Evolutionary conservation across 2,888 invertebrate species (phyloP), one percentile per base, ranked within the genome.

Genomic region (Endomychus coccineus): DNA sequence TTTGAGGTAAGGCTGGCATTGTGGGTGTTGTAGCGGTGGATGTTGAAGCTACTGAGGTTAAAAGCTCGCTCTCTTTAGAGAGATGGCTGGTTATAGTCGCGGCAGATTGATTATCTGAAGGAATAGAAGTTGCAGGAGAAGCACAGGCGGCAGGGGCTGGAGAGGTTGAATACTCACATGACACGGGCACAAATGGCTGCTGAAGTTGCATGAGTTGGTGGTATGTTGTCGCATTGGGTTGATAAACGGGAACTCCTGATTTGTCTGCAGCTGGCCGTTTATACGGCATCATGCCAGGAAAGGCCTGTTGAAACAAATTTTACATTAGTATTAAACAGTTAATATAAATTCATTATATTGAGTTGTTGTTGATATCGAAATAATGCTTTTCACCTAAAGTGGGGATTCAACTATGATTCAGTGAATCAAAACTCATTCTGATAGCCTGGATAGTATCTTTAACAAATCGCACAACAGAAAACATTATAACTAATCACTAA

Each of bases 131-230:
- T 46, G 69, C 55, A 51, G 52, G 48, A 57, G 61, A 52, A 59
- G 57, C 55, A 54, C 51, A 49, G 29, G 54, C 53, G 34, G 65
- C 68, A 59, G 68, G 64, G 64, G 76, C 74, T 69, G 78, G 76
- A 71, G 79, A 76, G 73, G 75, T 76, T 74, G 79, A 77, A 83
- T 86, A 90, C 91, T 94, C 91, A 92, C 91, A 92, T 86, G 92
- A 90, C 77, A 91, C 90, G 81, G 91, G 90, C 82, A 91, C 90
- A 78, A 89, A 91, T 71, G 90, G 91, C 80, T 90, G 89, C 74
- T 84, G 80, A 63, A 88, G 79, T 76, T 89, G 89, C 82, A 92
- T 85, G 71, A 92, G 80, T 73, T 92, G 92, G 74, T 92, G 91
- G 74, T 90, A 88, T 64, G 88, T 86, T 61, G 85, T 85, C 62